phyloP scores from a whole-genome alignment of 2,888 invertebrate species.

The Ptychoptera albimana region DNA sequence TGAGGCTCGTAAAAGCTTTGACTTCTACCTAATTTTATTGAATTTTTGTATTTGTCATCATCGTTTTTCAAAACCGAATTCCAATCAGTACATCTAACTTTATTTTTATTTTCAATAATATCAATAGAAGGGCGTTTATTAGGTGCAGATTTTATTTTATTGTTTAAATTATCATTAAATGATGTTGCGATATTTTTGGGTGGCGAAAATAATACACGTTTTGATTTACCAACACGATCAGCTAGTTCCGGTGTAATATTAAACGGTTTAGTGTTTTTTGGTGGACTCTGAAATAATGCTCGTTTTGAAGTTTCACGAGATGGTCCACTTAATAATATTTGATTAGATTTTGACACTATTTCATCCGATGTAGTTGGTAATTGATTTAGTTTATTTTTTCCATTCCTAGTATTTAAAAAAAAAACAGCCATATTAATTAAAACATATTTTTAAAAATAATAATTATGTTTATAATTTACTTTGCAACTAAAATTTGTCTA shows the following conservation, averaged over 20 bases:
- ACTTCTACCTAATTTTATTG: constrained; percentile 25
- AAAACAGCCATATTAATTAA: constrained; percentile 11
- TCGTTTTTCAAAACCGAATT: constrained; percentile 13
- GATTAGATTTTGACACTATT: too few relatives aligned
- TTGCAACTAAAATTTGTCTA: constrained; percentile 8
- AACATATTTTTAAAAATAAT: background rate
- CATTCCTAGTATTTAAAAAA: constrained; percentile 19
- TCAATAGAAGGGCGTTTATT: background rate
- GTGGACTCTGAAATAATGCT: constrained; percentile 60
- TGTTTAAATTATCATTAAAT: constrained; percentile 3
- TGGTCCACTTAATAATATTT: constrained; percentile 8
- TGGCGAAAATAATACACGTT: constrained; percentile 50
- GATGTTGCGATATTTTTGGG: constrained; percentile 19
- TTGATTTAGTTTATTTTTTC: constrained; percentile 16
- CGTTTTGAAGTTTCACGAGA: constrained; percentile 47
- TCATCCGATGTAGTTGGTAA: constrained; percentile 17
- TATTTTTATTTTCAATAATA: constrained; percentile 8
- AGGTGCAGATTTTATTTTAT: background rate
- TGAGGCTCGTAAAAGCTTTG: constrained; percentile 28
- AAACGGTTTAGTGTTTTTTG: constrained; percentile 19
- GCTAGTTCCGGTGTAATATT: constrained; percentile 29
- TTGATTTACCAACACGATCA: constrained; percentile 40
- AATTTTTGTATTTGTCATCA: constrained; percentile 19
- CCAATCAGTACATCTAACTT: constrained; percentile 22
- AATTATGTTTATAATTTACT: constrained; percentile 3